Base-by-base conservation (phyloP, 2,888 invertebrate species). In the Tenthredo notha region DNA sequence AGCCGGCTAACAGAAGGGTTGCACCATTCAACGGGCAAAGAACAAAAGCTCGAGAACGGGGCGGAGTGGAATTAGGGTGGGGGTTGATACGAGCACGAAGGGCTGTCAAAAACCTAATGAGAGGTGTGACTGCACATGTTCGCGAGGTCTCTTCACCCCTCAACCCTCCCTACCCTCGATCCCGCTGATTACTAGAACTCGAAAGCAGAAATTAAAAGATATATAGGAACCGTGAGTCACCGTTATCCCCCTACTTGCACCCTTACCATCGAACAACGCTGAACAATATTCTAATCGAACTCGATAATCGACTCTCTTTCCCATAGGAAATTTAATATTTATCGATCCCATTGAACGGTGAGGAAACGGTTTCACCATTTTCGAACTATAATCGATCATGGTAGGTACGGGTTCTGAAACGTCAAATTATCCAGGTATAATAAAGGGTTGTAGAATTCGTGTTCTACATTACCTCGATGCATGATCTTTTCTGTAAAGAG, bases 61-160 rank as follows among this genome's bases (percentile, higher is more conserved):
- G 84, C 58, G 84, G 72, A 61, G 84, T 58, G 50, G 84, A 84
- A 74, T 40, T 91, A 89, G 91, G 91, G 91, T 90, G 90, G 91
- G 90, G 91, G 90, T 90, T 92, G 91, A 92, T 92, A 91, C 92
- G 90, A 90, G 91, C 90, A 92, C 92, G 92, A 93, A 92, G 92
- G 92, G 92, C 93, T 93, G 93, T 93, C 93, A 93, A 93, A 93
- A 93, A 93, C 91, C 90, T 93, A 93, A 93, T 92, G 93, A 93
- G 93, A 93, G 93, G 93, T 93, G 93, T 93, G 92, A 93, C 93
- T 92, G 91, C 93, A 93, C 93, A 93, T 93, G 93, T 92, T 92
- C 91, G 87, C 90, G 89, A 86, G 89, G 87, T 88, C 87, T 85
- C 61, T 40, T 58, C 58, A n/a, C 33, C 58, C 58, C 58, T 58